Evolutionary conservation across 2,797 vertebrate genomes (phyloP), one percentile per base, ranked within the genome.

Genomic region (Chelidonichthys spinosus): DNA sequence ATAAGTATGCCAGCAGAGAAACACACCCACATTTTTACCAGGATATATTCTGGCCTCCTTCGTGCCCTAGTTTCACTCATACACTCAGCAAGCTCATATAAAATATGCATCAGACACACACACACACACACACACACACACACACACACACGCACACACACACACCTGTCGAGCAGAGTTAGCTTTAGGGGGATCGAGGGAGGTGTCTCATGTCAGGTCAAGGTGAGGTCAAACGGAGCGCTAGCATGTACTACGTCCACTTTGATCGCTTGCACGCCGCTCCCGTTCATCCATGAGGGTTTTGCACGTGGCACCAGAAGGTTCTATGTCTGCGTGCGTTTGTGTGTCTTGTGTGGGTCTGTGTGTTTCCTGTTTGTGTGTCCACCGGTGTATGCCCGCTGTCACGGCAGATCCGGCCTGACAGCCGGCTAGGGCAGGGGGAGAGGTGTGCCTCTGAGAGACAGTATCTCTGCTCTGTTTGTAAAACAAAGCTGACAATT

Each of bases 401-500:
- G 84, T 83, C 77, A 85, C 11, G 14, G 66, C 75, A 79, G 84
- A 91, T 88, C 76, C 69, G 47, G 76, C 40, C 75, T 87, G 91
- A 93, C 89, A 88, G 87, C 58, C 4, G 11, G 81, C 68, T 1
- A 43, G 79, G 84, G 81, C 78, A 54, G 46, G 37, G 39, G 63
- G 62, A 60, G 72, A 82, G 84, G 74, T 61, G 66, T 72, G 76
- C 83, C 86, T 88, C 85, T 62, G 78, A 89, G 86, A 91, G 80
- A 85, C 74, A 69, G 56, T 85, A 89, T 92, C 86, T 81, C 81
- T 61, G 68, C 76, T 71, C 74, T 2, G 71, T 84, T 79, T 83
- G 86, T 86, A 89, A 90, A 92, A 90, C 90, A 86, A 84, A 91
- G 78, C 79, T 82, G 87, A 89, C 90, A 87, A 82, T 63, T 53